Percentiles rank a stretch among this genome's conserved stretches.
phyloP scores from a whole-genome alignment of 1,140 invertebrate species.

The Asbolus verrucosus region DNA sequence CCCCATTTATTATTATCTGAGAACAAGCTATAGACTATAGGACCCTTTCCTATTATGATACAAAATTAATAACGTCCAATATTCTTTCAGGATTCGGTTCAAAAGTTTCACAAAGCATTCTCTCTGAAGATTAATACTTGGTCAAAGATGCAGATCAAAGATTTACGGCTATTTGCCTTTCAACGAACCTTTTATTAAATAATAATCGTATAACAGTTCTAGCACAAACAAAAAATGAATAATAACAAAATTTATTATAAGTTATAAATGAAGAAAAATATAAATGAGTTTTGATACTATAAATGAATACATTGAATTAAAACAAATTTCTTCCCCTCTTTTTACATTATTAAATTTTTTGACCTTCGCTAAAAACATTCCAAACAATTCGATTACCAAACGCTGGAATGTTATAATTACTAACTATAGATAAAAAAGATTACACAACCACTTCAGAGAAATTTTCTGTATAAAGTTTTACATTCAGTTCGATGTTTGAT shows the following conservation, averaged over 20 bases:
- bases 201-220: constrained; percentile 16
- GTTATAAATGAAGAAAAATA: constrained; percentile 4
- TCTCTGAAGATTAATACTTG: constrained; percentile 26
- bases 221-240: constrained; percentile 11
- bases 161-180: constrained; percentile 30
- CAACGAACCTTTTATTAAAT: constrained; percentile 32
- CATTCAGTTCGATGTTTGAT: no score
- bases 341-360: constrained; percentile 28
- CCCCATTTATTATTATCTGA: constrained; percentile 11
- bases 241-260: constrained; percentile 15
- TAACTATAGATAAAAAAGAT: no score
- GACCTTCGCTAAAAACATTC: constrained; percentile 8
- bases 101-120: constrained; percentile 18
- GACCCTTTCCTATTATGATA: background rate
- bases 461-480: no score
- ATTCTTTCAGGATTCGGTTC: constrained; percentile 2
- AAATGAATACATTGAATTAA: constrained; percentile 31
- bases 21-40: background rate
- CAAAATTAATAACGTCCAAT: constrained; percentile 30
- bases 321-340: constrained; percentile 8
- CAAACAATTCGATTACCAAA: background rate
- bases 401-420: no score
- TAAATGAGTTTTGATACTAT: constrained; percentile 27
- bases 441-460: no score
- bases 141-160: constrained; percentile 37